phyloP scores from a whole-genome alignment of 1,140 invertebrate species.

The Plutomurus gul region DNA sequence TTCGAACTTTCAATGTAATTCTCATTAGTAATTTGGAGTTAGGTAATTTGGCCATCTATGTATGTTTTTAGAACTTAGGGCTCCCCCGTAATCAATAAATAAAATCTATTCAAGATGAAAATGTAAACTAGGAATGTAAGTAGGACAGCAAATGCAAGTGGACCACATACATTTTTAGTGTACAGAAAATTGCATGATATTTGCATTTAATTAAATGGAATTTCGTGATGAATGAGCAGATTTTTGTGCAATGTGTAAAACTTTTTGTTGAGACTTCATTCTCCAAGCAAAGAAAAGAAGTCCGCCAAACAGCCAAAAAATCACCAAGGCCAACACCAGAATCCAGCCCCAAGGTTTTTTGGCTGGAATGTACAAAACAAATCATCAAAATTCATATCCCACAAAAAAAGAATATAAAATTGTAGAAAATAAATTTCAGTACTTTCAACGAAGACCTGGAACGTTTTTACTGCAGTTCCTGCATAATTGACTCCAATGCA shows the following conservation, averaged over 20 bases:
- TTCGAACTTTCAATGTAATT: no score
- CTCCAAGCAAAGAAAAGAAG: constrained; percentile 35
- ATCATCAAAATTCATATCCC: background rate
- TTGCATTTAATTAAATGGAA: background rate
- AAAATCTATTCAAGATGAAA: no score
- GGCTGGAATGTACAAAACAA: background rate
- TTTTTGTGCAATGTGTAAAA: background rate
- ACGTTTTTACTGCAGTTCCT: background rate
- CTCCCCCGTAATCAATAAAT: no score
- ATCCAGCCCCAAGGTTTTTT: background rate
- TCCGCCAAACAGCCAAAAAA: background rate
- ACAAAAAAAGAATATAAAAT: background rate
- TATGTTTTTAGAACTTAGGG: no score
- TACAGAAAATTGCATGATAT: background rate
- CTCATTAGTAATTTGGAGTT: no score
- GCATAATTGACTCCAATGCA: constrained; percentile 35
- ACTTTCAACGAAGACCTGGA: constrained; percentile 32
- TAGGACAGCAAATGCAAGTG: no score
- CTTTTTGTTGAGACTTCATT: constrained; percentile 43
- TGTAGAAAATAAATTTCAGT: background rate
- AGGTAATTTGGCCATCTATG: no score
- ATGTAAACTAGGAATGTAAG: no score
- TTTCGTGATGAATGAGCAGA: background rate
- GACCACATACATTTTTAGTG: no score
- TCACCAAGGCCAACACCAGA: background rate